A percentile compares a stretch with the other conserved stretches of the same genome.
phyloP scores from a whole-genome alignment of 1,140 invertebrate genomes.

The Dolichoris vasculosae region DNA sequence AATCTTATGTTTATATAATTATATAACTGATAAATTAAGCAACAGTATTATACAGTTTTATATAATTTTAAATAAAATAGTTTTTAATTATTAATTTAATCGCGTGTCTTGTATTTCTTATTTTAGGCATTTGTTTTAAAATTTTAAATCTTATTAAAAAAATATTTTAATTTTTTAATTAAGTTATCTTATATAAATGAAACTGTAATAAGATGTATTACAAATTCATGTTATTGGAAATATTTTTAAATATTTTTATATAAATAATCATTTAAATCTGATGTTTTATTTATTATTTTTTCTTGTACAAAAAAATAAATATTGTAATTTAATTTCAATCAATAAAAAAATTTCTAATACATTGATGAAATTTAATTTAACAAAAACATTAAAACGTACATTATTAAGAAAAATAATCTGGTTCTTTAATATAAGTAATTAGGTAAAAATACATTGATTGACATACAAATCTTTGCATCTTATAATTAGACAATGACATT shows the following conservation, averaged over 20 bases:
- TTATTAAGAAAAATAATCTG: not conserved
- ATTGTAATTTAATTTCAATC: not conserved
- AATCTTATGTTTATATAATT: not conserved
- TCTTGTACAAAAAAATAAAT: constrained; percentile 29
- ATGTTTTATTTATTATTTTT: constrained; percentile 48
- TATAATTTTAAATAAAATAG: not conserved
- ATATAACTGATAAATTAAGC: not conserved
- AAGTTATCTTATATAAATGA: not conserved
- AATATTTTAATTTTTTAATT: not conserved
- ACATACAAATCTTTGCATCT: not conserved
- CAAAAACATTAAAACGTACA: not conserved
- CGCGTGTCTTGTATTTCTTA: not conserved
- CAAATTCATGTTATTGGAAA: not conserved
- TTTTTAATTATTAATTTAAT: not conserved
- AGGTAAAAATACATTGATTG: not conserved
- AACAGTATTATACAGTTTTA: not conserved
- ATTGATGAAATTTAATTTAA: not conserved
- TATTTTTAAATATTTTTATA: not conserved
- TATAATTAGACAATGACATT: not conserved
- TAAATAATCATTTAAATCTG: not conserved
- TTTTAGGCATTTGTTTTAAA: not conserved
- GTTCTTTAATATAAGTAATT: not conserved
- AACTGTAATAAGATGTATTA: not conserved
- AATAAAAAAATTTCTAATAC: not conserved
- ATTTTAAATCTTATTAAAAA: not conserved